Evolutionary conservation across 2,888 invertebrate genomes (phyloP), one percentile per base, ranked within the genome.

Genomic region (Yponomeuta plumbellus): DNA sequence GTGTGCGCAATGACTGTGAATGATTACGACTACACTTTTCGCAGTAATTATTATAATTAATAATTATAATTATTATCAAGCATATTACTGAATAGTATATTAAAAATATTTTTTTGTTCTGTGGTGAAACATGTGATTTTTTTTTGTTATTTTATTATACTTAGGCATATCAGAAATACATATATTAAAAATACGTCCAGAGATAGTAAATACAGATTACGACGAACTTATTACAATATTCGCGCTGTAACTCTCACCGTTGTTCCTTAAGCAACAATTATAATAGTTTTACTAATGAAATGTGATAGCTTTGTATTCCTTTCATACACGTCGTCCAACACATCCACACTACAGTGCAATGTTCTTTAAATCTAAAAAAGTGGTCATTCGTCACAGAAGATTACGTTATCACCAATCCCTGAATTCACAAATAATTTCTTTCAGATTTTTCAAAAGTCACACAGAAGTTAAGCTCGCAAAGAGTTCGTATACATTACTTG

Each of bases 1-100:
- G 82, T 86, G 88, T 88, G 87, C 88, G 88, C 80, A 77, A 81
- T 83, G 84, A 80, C 75, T 80, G 74, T 76, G 74, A 79, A 78
- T 82, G 82, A 84, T 80, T 80, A 84, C 83, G 77, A 75, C 74
- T 63, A 63, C 52, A 11, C 11, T 21, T 63, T 63, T 40, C 11
- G 20, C 44, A 21, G 20, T 40, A 39, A 58, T 52, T 8, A 8
- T 56, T 56, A 56, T 56, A n/a, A 56, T 56, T 56, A 56, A 17
- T 56, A 6, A 8, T 52, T 13, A 17, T 17, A 52, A 52, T 52
- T 17, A 17, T 17, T 52, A 17, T 52, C 3, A 52, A 52, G 44
- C 44, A 52, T 52, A 52, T 52, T 52, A 52, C 17, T 52, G 44
- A 52, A 52, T 52, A 52, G 17, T 52, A 52, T 52, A 52, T 52